Percentiles rank a stretch among this genome's conserved stretches.
Conservation (phyloP, 35 echinoderm and acorn worm species). For the Acanthaster planci region DNA sequence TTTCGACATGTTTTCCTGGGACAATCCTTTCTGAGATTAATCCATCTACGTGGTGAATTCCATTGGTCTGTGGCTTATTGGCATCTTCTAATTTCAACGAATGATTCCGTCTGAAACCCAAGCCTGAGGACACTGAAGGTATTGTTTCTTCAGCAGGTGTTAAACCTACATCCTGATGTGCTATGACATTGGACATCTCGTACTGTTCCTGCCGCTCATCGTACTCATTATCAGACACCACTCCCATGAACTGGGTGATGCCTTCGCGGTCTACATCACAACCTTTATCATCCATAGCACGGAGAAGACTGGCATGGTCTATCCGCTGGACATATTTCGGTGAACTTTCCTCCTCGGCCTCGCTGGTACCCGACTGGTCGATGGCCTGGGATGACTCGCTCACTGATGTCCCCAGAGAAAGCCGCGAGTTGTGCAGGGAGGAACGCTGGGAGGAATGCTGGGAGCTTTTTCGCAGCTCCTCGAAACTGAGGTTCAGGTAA, state of each 20-base stretch:
- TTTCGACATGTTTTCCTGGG: not conserved
- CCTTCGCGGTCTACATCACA: slow-evolving; percentile 23
- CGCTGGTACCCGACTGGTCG: slow-evolving; percentile 42
- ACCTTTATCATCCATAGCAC: slow-evolving; percentile 35
- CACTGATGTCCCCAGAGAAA: slow-evolving; percentile 62
- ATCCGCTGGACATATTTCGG: not conserved
- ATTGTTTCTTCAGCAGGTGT: not conserved
- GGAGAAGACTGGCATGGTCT: slow-evolving; percentile 15
- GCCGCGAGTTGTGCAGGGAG: slow-evolving; percentile 73
- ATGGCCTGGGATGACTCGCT: slow-evolving; percentile 63
- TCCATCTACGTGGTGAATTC: not conserved
- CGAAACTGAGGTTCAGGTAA: slow-evolving; percentile 84
- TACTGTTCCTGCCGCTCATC: not conserved
- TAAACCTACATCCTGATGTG: slow-evolving; percentile 21
- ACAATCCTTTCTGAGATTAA: not conserved
- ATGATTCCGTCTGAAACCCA: not conserved
- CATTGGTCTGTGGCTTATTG: not conserved
- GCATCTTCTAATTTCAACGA: not conserved
- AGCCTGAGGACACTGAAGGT: not conserved
- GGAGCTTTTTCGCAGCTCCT: slow-evolving; percentile 75
- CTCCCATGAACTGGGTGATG: slow-evolving; percentile 41
- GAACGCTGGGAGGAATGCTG: slow-evolving; percentile 68
- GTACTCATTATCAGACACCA: slow-evolving; percentile 23
- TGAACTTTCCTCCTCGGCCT: slow-evolving; percentile 35
- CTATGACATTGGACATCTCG: slow-evolving; percentile 19